Base-by-base conservation (phyloP, 2,797 vertebrate species). In the Coracias cyanogaster region DNA sequence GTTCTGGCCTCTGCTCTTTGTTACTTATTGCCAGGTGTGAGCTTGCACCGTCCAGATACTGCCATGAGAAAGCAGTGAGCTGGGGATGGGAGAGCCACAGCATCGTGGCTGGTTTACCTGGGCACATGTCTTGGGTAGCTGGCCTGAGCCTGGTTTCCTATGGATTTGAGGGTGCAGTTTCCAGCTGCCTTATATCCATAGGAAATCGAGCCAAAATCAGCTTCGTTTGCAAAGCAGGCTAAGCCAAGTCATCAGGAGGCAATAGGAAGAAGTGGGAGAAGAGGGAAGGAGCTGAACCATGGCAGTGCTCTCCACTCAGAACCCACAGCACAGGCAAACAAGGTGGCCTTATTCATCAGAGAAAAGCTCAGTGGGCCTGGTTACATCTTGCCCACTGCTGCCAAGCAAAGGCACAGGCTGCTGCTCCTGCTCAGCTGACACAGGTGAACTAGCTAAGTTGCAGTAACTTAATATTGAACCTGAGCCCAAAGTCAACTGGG, bases 1-100 rank as follows among this genome's bases (percentile, higher is more conserved):
- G 15, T 57, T n/a, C 57, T 67, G 85, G 24, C 79, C 86, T 85
- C 64, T 11, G 13, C 52, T 86, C 90, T 52, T 52, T 67, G 92
- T 94, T 90, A 94, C 80, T 94, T 37, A 95, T 92, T 96, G 85
- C 85, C 92, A 76, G 74, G 3, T 26, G 28, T 0, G 14, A 91
- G 70, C 8, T 3, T 37, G 29, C 20, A 39, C 35, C 2, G 0
- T 3, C 22, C 9, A 2, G 43, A 9, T 3, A 21, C 35, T 74
- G 37, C 57, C 10, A 10, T 13, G 35, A n/a, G 57, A 48, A 64
- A 65, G 66, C 0, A 0, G 35, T 28, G 55, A 3, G 9, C 52
- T 65, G 62, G 52, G 58, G 28, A 7, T 0, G 3, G 46, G 21
- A 70, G 14, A 70, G 26, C 10, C 2, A 2, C 48, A 37, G 33